Conservation (phyloP, 2,797 vertebrate genomes). For the Okamejei kenojei region DNA sequence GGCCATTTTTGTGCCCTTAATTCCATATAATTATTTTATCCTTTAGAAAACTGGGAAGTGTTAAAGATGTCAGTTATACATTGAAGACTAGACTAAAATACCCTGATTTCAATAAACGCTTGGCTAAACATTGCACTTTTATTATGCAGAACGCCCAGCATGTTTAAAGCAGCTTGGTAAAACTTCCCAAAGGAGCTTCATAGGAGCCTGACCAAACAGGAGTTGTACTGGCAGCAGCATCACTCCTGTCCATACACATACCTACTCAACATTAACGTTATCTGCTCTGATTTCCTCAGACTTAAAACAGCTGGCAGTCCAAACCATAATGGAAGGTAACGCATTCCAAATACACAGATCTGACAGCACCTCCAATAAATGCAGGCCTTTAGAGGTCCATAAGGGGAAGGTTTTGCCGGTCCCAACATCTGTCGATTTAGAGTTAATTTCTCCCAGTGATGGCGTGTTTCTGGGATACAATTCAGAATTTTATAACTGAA, state of each 20-base stretch:
- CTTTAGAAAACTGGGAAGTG: not conserved
- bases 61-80: not conserved
- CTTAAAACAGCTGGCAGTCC: not conserved
- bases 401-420: not conserved
- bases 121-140: not conserved
- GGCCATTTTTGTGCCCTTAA: no score
- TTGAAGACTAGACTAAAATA: not conserved
- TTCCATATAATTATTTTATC: no score
- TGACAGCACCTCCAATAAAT: not conserved
- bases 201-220: not conserved
- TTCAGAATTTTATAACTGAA: not conserved
- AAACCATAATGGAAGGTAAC: not conserved
- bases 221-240: not conserved
- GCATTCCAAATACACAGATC: not conserved
- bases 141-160: not conserved
- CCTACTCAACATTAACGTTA: not conserved
- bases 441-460: not conserved
- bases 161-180: not conserved
- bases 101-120: not conserved
- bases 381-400: not conserved
- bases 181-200: not conserved
- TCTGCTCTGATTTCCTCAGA: conserved; percentile 6
- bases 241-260: not conserved
- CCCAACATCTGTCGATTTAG: not conserved
- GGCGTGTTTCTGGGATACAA: not conserved